These are phyloP conservation scores for Pseudoips prasinana DNA, from an alignment of 2,888 invertebrate genomes.

Conservation along the genomic window DNA sequence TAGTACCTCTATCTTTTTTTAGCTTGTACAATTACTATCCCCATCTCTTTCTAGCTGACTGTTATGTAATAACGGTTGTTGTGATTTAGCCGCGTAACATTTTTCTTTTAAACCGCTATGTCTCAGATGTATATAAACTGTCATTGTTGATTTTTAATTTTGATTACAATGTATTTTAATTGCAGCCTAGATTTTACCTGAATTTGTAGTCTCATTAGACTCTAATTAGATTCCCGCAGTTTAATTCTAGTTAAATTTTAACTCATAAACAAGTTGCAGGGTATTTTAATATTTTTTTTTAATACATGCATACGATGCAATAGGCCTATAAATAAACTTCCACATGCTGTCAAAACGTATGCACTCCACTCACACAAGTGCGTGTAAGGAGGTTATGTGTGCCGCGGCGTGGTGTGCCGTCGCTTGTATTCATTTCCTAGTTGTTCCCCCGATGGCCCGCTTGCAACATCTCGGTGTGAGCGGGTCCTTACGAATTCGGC, in stretches of 20 bases:
- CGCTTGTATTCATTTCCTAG: constrained; percentile 75
- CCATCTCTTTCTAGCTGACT: constrained; percentile 57
- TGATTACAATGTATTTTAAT: constrained; percentile 27
- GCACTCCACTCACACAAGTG: constrained; percentile 51
- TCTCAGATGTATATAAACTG: constrained; percentile 47
- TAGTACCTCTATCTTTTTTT: constrained; percentile 55
- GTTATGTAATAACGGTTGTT: constrained; percentile 81
- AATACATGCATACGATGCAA: constrained; percentile 23
- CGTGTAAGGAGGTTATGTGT: constrained; percentile 39
- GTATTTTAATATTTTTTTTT: constrained; percentile 10
- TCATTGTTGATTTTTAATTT: constrained; percentile 26
- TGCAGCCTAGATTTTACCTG: constrained; percentile 15
- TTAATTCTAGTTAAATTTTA: too few species aligned
- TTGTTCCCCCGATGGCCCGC: constrained; percentile 76
- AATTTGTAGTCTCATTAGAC: constrained; percentile 19
- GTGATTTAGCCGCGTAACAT: constrained; percentile 75
- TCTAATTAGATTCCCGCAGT: constrained; percentile 14
- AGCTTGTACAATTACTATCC: constrained; percentile 33
- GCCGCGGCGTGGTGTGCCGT: constrained; percentile 53
- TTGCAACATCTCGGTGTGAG: constrained; percentile 75
- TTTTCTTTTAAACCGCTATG: constrained; percentile 69
- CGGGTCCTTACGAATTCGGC: constrained; percentile 73
- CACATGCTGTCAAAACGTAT: constrained; percentile 67
- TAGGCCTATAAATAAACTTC: constrained; percentile 64
- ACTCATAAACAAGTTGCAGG: too few species aligned